These are phyloP conservation scores for Philopotamus ludificatus DNA, from an alignment of 1,140 invertebrate species.

Conservation along the genomic window DNA sequence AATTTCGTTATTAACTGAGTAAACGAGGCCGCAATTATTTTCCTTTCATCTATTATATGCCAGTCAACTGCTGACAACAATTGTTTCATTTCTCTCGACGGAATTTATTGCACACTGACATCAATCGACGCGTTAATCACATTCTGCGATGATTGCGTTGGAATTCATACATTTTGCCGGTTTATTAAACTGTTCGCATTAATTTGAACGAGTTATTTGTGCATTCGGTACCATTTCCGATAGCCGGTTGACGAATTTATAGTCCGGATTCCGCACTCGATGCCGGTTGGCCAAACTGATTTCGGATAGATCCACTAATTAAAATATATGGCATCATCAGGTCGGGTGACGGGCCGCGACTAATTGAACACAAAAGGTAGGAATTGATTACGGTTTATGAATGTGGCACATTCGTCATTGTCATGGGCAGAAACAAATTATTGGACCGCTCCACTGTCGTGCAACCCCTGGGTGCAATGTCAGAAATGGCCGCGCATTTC, in stretches of 20 bases:
- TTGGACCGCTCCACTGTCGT: not conserved
- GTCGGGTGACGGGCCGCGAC: constrained; percentile 23
- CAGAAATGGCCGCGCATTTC: too few relatives aligned
- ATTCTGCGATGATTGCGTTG: too few relatives aligned
- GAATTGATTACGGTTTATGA: constrained; percentile 35
- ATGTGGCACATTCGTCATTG: constrained; percentile 32
- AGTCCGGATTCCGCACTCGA: not conserved
- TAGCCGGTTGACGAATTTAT: not conserved
- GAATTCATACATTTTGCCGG: too few relatives aligned
- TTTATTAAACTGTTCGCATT: too few relatives aligned
- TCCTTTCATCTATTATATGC: too few relatives aligned
- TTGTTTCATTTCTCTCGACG: too few relatives aligned
- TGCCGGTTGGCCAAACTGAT: constrained; percentile 15
- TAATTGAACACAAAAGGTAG: constrained; percentile 36
- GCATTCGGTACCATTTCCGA: not conserved
- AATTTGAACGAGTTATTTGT: not conserved
- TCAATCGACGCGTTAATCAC: too few relatives aligned
- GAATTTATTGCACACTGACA: too few relatives aligned
- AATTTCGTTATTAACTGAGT: too few relatives aligned
- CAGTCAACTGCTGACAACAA: too few relatives aligned
- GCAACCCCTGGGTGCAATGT: constrained; percentile 10
- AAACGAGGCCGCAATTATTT: too few relatives aligned
- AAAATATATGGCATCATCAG: constrained; percentile 25
- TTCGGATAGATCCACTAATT: constrained; percentile 5
- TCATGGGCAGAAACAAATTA: constrained; percentile 27